Conservation (phyloP, 2,888 invertebrate species). For the Athalia rosae region DNA sequence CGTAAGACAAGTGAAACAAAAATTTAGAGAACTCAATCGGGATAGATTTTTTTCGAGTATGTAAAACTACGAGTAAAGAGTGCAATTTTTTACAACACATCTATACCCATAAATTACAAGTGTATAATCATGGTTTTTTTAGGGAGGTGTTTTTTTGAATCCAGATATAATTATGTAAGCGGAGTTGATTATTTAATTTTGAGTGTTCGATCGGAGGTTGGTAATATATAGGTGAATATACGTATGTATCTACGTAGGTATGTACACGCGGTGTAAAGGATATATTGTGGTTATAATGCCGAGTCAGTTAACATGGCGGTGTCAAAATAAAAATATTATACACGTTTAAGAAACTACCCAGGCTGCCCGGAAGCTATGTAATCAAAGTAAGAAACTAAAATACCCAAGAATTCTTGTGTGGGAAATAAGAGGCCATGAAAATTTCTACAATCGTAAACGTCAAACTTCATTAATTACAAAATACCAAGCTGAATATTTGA, state of each 20-base stretch:
- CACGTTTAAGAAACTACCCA: background rate
- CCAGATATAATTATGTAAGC: constrained; percentile 1
- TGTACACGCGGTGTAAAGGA: background rate
- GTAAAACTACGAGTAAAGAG: background rate
- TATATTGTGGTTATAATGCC: background rate
- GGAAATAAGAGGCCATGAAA: background rate
- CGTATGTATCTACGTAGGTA: too few species aligned
- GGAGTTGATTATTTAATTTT: background rate
- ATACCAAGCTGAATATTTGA: background rate
- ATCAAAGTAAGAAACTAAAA: background rate
- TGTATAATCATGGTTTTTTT: background rate
- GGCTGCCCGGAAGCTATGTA: background rate
- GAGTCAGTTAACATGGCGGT: background rate
- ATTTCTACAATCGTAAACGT: background rate
- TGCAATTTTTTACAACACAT: background rate
- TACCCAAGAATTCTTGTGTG: background rate
- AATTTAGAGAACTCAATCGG: background rate
- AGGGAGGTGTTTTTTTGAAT: background rate
- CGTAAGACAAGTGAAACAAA: background rate
- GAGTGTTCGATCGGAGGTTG: background rate
- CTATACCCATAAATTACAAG: background rate
- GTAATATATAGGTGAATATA: background rate
- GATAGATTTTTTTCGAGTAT: too few species aligned
- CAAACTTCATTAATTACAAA: background rate
- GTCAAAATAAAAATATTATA: background rate